phyloP scores from a whole-genome alignment of 2,113 vertebrate species.

The Oncorhynchus keta region DNA sequence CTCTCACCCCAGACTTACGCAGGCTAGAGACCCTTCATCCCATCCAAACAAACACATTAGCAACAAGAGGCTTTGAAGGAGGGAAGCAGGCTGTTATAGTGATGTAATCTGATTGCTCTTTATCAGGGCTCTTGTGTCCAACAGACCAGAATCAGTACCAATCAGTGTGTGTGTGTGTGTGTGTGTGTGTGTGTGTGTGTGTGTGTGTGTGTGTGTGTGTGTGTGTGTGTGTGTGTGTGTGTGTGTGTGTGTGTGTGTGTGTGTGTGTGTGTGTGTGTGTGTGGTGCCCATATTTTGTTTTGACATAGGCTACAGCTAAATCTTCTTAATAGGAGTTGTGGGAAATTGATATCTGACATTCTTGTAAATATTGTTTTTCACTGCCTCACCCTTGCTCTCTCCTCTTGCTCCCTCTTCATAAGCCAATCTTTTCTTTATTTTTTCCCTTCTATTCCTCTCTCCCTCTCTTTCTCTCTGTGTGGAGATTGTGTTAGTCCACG shows the following conservation, averaged over 20 bases:
- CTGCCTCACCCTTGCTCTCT: neutral
- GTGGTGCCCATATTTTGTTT: neutral
- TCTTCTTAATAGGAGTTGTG: no score
- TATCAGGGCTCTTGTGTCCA: neutral
- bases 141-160: neutral
- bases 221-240: constrained; percentile 3
- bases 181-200: constrained; percentile 3
- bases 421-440: neutral
- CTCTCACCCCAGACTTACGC: neutral
- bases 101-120: constrained; percentile 12
- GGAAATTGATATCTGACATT: no score
- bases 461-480: constrained; percentile 17
- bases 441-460: neutral
- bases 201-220: constrained; percentile 3
- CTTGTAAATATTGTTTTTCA: neutral
- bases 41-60: constrained; percentile 2
- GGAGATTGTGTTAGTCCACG: constrained; percentile 43
- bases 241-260: constrained; percentile 3
- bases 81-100: neutral
- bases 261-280: constrained; percentile 12
- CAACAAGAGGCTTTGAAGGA: neutral
- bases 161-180: constrained; percentile 7
- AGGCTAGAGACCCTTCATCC: constrained; percentile 11
- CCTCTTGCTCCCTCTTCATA: neutral
- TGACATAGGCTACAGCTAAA: no score